These are phyloP conservation scores for Craniophora ligustri DNA, from an alignment of 2,888 invertebrate species.

Conservation along the genomic window DNA sequence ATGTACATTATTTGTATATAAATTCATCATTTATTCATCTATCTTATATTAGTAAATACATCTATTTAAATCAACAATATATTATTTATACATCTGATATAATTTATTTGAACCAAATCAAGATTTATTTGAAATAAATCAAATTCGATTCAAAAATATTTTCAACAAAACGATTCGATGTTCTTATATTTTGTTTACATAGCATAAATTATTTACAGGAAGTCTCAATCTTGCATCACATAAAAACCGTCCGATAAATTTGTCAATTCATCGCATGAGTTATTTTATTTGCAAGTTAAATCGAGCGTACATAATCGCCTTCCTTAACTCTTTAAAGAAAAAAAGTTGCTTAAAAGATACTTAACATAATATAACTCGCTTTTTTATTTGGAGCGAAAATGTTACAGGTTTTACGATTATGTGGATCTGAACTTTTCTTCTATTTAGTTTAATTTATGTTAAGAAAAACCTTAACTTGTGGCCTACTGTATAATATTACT, in stretches of 20 bases:
- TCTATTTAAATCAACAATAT: no score
- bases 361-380: background rate
- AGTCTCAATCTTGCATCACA: slow-evolving; percentile 16
- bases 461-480: no score
- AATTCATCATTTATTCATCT: no score
- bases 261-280: slow-evolving; percentile 20
- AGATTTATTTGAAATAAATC: no score
- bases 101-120: no score
- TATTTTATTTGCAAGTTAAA: slow-evolving; percentile 30
- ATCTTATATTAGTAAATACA: no score
- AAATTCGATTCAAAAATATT: no score
- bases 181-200: slow-evolving; percentile 8
- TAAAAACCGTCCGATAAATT: slow-evolving; percentile 21
- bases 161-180: background rate
- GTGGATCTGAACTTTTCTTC: background rate
- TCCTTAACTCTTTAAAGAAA: slow-evolving; percentile 35
- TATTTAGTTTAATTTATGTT: background rate
- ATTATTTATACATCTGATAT: no score
- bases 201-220: slow-evolving; percentile 19
- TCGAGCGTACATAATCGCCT: slow-evolving; percentile 30
- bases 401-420: no score
- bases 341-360: slow-evolving; percentile 6
- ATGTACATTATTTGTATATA: no score
- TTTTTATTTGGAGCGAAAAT: background rate
- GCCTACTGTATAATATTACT: no score